phyloP scores from a whole-genome alignment of 1,140 invertebrate species.

The Copidosoma floridanum region DNA sequence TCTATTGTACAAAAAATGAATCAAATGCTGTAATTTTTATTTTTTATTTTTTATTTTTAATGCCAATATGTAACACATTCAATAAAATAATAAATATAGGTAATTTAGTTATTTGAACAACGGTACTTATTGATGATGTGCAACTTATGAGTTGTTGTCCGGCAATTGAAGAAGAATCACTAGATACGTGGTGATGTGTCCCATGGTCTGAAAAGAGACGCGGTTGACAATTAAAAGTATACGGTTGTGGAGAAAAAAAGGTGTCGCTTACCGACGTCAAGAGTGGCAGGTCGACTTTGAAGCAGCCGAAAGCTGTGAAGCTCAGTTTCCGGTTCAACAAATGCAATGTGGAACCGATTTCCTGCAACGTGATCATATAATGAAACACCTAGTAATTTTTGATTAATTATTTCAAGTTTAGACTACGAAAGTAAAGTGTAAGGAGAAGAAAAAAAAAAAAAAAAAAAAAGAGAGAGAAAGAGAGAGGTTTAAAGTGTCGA shows the following conservation, averaged over 20 bases:
- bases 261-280: conserved; percentile 51
- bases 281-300: conserved; percentile 45
- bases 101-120: no score
- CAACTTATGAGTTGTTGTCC: no score
- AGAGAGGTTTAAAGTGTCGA: background rate
- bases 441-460: background rate
- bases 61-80: no score
- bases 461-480: background rate
- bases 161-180: conserved; percentile 49
- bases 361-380: conserved; percentile 32
- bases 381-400: no score
- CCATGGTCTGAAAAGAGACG: conserved; percentile 36
- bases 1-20: no score
- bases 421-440: background rate
- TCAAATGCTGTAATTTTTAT: no score
- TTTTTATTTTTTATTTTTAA: no score
- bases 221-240: no score
- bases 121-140: no score
- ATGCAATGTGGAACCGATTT: conserved; percentile 41
- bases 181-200: conserved; percentile 44
- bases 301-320: conserved; percentile 49
- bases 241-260: no score
- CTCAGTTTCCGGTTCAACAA: conserved; percentile 43
- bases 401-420: background rate
- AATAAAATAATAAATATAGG: no score